A percentile compares a stretch with the other conserved stretches of the same genome.
Conservation (phyloP, 2,888 invertebrate genomes). For the Lycocerus yunnanus region DNA sequence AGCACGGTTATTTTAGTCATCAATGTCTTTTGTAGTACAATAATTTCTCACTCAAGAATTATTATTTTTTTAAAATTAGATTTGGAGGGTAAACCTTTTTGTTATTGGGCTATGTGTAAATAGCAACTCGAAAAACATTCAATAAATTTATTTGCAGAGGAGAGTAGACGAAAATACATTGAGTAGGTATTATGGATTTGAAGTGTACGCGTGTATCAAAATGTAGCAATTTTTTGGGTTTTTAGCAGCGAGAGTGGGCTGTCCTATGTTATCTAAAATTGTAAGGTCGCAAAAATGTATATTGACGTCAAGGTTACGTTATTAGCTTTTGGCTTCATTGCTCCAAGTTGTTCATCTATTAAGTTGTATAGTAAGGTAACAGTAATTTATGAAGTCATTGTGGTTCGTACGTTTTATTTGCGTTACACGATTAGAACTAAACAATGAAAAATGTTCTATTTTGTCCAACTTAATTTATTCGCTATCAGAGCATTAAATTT, state of each 20-base stretch:
- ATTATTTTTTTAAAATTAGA: not conserved
- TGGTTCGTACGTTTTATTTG: not conserved
- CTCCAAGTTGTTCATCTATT: not conserved
- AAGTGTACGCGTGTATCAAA: not conserved
- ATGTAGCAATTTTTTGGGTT: not conserved
- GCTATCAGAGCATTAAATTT: not conserved
- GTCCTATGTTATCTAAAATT: slow-evolving; percentile 1
- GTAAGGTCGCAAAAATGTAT: slow-evolving; percentile 1
- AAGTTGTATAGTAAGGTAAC: not conserved
- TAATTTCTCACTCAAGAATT: not conserved
- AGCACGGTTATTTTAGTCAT: not conserved
- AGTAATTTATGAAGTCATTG: slow-evolving; percentile 1
- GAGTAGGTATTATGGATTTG: not conserved
- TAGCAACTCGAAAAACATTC: not conserved
- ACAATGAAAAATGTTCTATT: not conserved
- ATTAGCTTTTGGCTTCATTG: not conserved
- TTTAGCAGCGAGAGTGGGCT: not conserved
- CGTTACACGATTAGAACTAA: not conserved
- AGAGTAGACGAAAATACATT: not conserved
- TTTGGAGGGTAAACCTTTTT: not conserved
- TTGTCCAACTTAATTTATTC: not conserved
- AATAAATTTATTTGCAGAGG: not conserved
- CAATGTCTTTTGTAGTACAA: not conserved
- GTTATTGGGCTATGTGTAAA: not conserved
- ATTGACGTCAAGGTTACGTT: slow-evolving; percentile 1